Conservation (phyloP, 1,140 invertebrate genomes). For the Macrobrachium nipponense region DNA sequence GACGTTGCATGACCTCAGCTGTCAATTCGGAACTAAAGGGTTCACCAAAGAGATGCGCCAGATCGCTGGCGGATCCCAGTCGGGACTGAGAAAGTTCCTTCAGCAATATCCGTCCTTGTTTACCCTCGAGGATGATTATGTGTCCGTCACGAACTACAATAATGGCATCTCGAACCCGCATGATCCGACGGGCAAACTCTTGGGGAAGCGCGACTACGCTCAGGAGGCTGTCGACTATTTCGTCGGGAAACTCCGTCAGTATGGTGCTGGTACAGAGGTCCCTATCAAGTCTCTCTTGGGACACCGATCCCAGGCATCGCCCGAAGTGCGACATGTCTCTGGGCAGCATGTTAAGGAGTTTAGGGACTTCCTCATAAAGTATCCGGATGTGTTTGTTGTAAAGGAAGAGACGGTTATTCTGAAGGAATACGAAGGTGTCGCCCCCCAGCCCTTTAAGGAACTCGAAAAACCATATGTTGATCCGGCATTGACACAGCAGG, state of each 20-base stretch:
- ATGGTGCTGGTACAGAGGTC: conserved; percentile 86
- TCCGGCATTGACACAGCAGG: conserved; percentile 82
- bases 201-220: conserved; percentile 85
- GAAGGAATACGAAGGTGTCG: conserved; percentile 70
- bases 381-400: conserved; percentile 88
- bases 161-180: conserved; percentile 65
- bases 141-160: conserved; percentile 81
- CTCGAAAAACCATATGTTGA: conserved; percentile 74
- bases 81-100: conserved; percentile 85
- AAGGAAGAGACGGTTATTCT: conserved; percentile 86
- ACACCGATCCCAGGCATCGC: conserved; percentile 92
- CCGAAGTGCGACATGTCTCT: conserved; percentile 94
- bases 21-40: conserved; percentile 95
- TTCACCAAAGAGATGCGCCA: conserved; percentile 88
- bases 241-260: conserved; percentile 87
- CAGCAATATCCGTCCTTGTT: conserved; percentile 91
- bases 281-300: conserved; percentile 93
- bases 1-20: conserved; percentile 94
- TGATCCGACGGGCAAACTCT: conserved; percentile 68
- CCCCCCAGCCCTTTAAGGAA: conserved; percentile 63
- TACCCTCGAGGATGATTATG: conserved; percentile 90
- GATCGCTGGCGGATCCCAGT: conserved; percentile 93
- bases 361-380: conserved; percentile 87
- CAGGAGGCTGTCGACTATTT: conserved; percentile 96
- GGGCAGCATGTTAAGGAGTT: conserved; percentile 94